Evolutionary conservation across 2,888 invertebrate genomes (phyloP), one percentile per base, ranked within the genome.

Genomic region (Agrochola litura): DNA sequence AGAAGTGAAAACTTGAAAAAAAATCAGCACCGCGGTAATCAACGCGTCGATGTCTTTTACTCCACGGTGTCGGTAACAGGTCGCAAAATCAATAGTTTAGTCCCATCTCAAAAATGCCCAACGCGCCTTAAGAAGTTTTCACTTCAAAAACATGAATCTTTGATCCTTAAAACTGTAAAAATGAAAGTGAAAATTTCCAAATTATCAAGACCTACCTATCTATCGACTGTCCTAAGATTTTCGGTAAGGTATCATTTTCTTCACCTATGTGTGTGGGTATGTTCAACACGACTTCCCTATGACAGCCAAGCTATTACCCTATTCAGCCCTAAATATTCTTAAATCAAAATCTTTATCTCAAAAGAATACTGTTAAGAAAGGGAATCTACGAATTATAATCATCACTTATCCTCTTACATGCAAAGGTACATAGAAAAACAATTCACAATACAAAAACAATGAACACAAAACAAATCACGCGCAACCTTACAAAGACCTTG

Each of bases 401-500:
- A 54, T 12, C 0, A 79, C 1, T n/a, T 25, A 72, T 37, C 9
- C 19, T 19, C 6, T 0, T 16, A 22, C 76, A 66, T 30, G 19
- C 41, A 77, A 56, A 67, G 8, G 8, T 30, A 61, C 37, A 61
- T 9, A 52, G 52, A 46, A 41, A 30, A 61, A 72, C 67, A 76
- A 76, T 12, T 30, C 12, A n/a, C 52, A 22, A 64, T 14, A 68
- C 60, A 77, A 77, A 56, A 67, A 43, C 46, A 79, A 37, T 30
- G 19, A 22, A 43, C 30, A 72, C 25, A 9, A 64, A 56, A 43
- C 54, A 70, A 12, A 54, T 46, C 81, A 84, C 72, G 73, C 22
- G 37, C 76, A 77, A 78, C 84, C 79, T 80, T 84, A 83, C 72
- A 74, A 52, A 82, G 83, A 84, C 88, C 89, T 90, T 85, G 89